Conservation (phyloP, 2,797 vertebrate species). For the Myiotriccus ornatus region DNA sequence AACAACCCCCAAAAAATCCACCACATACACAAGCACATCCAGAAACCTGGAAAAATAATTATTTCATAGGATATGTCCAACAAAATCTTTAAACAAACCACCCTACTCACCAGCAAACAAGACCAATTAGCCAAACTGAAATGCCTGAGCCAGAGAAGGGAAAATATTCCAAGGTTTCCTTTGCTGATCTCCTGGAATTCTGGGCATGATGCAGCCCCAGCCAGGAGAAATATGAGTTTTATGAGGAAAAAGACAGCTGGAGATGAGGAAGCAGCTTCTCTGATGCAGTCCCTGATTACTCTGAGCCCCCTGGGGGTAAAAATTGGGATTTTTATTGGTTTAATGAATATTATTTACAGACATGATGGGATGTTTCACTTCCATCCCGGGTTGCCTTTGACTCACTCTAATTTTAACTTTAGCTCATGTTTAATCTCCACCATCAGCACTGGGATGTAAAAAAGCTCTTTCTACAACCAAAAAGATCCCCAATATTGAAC, state of each 20-base stretch:
- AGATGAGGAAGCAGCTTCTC: conserved; percentile 11
- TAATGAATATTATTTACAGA: conserved; percentile 26
- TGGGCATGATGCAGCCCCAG: background rate
- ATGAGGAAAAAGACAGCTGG: conserved; percentile 14
- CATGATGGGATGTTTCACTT: conserved; percentile 11
- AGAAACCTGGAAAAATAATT: background rate
- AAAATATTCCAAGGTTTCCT: background rate
- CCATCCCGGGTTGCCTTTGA: background rate
- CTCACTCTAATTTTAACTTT: background rate
- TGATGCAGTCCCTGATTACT: conserved; percentile 37
- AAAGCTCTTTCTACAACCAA: background rate
- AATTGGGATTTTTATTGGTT: conserved; percentile 20
- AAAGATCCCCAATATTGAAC: background rate
- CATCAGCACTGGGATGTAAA: background rate
- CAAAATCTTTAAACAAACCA: background rate
- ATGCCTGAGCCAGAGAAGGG: background rate
- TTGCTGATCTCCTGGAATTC: background rate
- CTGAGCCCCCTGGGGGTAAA: background rate
- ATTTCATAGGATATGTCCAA: background rate
- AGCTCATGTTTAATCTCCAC: background rate
- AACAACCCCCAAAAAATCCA: background rate
- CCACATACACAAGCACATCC: background rate
- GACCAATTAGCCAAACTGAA: background rate
- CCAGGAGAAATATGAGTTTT: conserved; percentile 39
- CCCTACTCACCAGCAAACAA: background rate